These are phyloP conservation scores for Balanococcus diminutus DNA, from an alignment of 2,888 invertebrate genomes.

Conservation along the genomic window DNA sequence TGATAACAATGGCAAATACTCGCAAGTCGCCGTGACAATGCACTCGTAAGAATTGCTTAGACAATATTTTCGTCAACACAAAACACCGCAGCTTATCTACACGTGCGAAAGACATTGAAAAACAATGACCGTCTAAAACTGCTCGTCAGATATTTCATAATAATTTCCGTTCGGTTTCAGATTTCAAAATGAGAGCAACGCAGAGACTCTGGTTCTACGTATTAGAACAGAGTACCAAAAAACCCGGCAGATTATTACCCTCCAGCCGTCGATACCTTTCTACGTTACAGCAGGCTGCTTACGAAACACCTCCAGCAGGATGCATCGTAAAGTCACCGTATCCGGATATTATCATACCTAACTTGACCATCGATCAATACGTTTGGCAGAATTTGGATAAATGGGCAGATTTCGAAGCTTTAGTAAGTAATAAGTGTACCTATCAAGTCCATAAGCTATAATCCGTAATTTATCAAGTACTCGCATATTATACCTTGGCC, in stretches of 20 bases:
- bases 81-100: too few species aligned
- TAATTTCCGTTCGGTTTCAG: neutral
- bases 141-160: neutral
- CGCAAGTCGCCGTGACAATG: too few species aligned
- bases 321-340: constrained; percentile 45
- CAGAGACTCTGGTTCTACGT: neutral
- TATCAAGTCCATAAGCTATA: too few species aligned
- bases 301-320: neutral
- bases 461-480: neutral
- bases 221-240: neutral
- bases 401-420: constrained; percentile 69
- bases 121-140: too few species aligned
- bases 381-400: constrained; percentile 70
- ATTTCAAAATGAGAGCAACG: neutral
- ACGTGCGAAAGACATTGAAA: too few species aligned
- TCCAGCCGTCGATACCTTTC: neutral
- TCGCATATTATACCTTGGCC: neutral
- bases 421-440: too few species aligned
- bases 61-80: too few species aligned
- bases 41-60: too few species aligned
- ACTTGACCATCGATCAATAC: constrained; percentile 65
- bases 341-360: constrained; percentile 52
- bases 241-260: neutral
- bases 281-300: neutral
- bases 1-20: too few species aligned